Conservation (phyloP, 2,797 vertebrate species). For the Tarsius wallacei region DNA sequence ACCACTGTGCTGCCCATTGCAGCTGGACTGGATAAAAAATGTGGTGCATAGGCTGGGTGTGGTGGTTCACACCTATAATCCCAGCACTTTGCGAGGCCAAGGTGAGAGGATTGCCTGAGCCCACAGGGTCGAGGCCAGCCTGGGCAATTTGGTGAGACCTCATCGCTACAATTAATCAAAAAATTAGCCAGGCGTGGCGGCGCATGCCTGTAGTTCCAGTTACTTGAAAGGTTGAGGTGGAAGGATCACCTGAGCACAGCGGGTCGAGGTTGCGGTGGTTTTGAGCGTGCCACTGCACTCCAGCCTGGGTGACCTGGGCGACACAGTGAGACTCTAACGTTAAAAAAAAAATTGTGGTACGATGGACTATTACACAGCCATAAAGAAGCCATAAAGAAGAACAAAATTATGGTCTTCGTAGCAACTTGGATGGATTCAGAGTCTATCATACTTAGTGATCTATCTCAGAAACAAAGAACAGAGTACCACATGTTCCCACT, state of each 20-base stretch:
- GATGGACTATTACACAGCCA: too few species aligned
- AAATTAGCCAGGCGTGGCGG: not conserved
- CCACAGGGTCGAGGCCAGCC: not conserved
- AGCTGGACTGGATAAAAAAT: too few species aligned
- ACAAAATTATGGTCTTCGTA: too few species aligned
- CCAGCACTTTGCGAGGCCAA: not conserved
- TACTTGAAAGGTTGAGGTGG: not conserved
- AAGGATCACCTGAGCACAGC: not conserved
- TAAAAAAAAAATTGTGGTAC: not conserved
- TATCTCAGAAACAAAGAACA: too few species aligned
- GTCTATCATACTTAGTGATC: too few species aligned
- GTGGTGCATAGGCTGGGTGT: not conserved
- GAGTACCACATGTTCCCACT: too few species aligned
- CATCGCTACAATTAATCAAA: not conserved
- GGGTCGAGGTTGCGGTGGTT: not conserved
- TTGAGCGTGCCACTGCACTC: not conserved
- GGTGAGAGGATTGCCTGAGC: not conserved
- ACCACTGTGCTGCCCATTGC: too few species aligned
- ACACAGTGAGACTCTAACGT: not conserved
- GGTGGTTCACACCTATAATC: not conserved
- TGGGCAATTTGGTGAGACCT: not conserved
- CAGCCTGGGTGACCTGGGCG: fast-evolving
- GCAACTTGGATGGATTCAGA: too few species aligned
- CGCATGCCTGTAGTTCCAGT: not conserved
- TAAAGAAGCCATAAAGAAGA: too few species aligned